Evolutionary conservation across 2,113 vertebrate species (phyloP).

Genomic region (Coturnix japonica): DNA sequence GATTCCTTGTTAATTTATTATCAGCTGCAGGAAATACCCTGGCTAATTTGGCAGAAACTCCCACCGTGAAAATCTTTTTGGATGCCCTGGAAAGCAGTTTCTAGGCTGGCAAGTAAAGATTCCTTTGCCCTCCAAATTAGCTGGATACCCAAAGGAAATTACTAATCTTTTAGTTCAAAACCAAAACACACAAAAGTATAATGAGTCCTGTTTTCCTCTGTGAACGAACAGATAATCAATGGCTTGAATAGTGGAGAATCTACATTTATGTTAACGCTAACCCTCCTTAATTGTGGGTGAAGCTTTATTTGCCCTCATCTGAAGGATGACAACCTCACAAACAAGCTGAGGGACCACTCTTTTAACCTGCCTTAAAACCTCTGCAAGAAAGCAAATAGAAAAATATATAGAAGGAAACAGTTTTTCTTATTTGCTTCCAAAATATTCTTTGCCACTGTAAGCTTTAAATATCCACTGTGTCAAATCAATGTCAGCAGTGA

Average conservation of each 20-base stretch:
- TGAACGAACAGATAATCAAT: background rate
- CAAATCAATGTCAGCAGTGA: background rate
- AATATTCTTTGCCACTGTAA: background rate
- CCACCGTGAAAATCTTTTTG: background rate
- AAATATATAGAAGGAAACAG: background rate
- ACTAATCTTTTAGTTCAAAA: constrained; percentile 24
- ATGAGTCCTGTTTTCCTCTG: constrained; percentile 13
- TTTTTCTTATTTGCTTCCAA: background rate
- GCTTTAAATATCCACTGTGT: background rate
- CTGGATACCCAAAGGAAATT: constrained; percentile 32
- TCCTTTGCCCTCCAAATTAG: constrained; percentile 14
- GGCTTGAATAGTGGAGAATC: background rate
- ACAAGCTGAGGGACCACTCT: background rate
- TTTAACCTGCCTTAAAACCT: background rate
- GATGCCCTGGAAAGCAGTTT: background rate
- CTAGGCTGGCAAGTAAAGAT: constrained; percentile 5
- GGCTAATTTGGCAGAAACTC: constrained; percentile 1
- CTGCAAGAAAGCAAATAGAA: background rate
- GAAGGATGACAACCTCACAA: background rate
- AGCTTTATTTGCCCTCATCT: background rate
- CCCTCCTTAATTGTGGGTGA: background rate
- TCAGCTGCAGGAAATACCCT: constrained; percentile 14
- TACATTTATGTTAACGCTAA: background rate
- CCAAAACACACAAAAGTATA: background rate
- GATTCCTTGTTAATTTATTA: background rate